Base-by-base conservation (phyloP, 2,888 invertebrate species). In the Timandra comae region DNA sequence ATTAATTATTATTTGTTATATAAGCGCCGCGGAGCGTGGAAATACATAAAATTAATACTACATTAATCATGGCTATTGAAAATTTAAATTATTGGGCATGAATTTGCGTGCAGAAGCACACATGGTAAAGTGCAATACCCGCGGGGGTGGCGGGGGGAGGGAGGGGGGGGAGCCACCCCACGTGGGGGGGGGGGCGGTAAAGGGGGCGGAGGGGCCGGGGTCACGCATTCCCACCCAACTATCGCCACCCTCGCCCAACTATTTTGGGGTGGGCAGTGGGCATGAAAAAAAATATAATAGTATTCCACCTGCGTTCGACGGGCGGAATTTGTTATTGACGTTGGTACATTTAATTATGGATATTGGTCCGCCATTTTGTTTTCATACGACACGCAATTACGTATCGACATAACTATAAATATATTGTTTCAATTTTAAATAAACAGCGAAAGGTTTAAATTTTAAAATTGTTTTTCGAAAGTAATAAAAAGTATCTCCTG, bases 21-120 rank as follows among this genome's bases (percentile, higher is more conserved):
- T 16, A 10, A 9, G 11, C 22, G 3, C 9, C 9, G 11, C 11
- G 11, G 24, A 1, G 4, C 22, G 22, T 9, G 24, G 11, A 8
- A 24, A 24, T 24, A 24, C 24, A 24, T 47, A 46, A 39, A 41
- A 70, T 78, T 71, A 74, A 70, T 72, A 67, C 65, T 62, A 63
- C 69, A 72, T 78, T 78, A 75, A 80, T 79, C 77, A 76, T 66
- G 62, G 64, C 66, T 63, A 75, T 80, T 73, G 67, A 69, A 78
- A 84, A 84, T 82, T 85, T 84, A 81, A 82, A 84, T 82, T 80
- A 84, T 84, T 75, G 78, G 68, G 67, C 73, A 64, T 63, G 75
- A 80, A 77, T 76, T 78, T 79, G 80, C 79, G 82, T 79, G 78
- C 16, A 16, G 16, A 6, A 16, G 16, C 81, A 82, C 75, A 80